A percentile compares a stretch with the other conserved stretches of the same genome.
These are phyloP conservation scores for Sarcophaga variegata DNA, from an alignment of 2,888 invertebrate genomes.

Conservation along the genomic window DNA sequence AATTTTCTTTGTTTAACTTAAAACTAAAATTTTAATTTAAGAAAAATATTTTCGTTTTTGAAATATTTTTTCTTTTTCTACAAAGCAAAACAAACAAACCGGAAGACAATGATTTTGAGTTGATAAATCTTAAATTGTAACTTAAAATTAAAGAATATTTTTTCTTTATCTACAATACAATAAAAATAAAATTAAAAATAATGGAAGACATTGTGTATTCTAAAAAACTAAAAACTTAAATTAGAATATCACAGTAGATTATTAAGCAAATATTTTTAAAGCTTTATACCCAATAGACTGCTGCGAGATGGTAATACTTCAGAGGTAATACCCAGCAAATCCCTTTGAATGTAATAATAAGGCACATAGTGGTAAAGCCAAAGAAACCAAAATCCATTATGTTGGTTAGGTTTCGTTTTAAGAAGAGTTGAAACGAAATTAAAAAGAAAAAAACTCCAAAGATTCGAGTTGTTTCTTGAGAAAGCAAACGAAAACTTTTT, in stretches of 20 bases:
- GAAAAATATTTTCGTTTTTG: conserved; percentile 44
- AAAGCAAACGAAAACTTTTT: conserved; percentile 24
- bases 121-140: conserved; percentile 42
- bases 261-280: conserved; percentile 44
- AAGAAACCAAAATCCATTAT: conserved; percentile 21
- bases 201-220: conserved; percentile 31
- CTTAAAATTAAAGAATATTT: conserved; percentile 25
- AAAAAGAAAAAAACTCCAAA: conserved; percentile 8
- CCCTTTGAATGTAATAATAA: conserved; percentile 35
- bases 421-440: conserved; percentile 20
- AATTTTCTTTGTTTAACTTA: conserved; percentile 33
- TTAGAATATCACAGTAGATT: conserved; percentile 53
- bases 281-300: conserved; percentile 50
- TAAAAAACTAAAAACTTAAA: conserved; percentile 7
- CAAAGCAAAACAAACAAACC: conserved; percentile 71
- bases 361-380: conserved; percentile 54
- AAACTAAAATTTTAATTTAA: conserved; percentile 35
- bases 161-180: background rate
- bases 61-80: conserved; percentile 56
- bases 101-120: conserved; percentile 70
- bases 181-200: conserved; percentile 7
- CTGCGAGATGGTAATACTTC: background rate
- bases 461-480: background rate
- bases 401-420: background rate
- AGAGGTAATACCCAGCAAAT: background rate